Evolutionary conservation across 2,113 vertebrate genomes (phyloP), one percentile per base, ranked within the genome.

Genomic region (Dasyprocta punctata): DNA sequence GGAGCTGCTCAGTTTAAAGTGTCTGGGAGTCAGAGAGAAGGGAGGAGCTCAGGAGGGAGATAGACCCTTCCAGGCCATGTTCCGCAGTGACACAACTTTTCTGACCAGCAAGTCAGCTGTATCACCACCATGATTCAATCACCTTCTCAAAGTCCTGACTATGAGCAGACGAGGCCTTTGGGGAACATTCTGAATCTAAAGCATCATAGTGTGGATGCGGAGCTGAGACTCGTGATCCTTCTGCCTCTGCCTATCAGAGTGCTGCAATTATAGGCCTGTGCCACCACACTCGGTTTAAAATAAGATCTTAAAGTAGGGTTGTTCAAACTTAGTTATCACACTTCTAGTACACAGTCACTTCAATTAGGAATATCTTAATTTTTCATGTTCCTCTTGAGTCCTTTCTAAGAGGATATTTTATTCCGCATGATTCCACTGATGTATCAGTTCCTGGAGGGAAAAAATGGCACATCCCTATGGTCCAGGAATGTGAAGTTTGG

Each of bases 401-500:
- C 90, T 90, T 94, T 60, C 28, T 90, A 77, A 92, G 36, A 71
- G 16, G 20, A 56, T 54, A 82, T 86, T 90, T 89, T 19, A 67
- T 78, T 92, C 26, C 44, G 2, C 16, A 30, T 86, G 16, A 80
- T 94, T 90, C n/a, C 33, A 81, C 13, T 13, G 44, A 86, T 90
- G 38, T 38, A 52, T 36, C 52, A 92, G 26, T 61, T 96, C 69
- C 58, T n/a, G 7, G 22, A 67, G 90, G 38, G 71, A 94, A 63
- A 47, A 94, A 93, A 54, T 60, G 56, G 22, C 16, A 54, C 4
- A 77, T 85, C 7, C 28, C 56, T 85, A 65, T 65, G 52, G 63
- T 92, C 30, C 36, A 92, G 77, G 97, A 95, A 36, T 94, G 14
- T 88, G 41, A 97, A 75, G 16, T 96, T 93, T 69, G 58, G 56